Evolutionary conservation across 1,140 invertebrate genomes (phyloP), one percentile per base, ranked within the genome.

Genomic region (Drosophila sp.): DNA sequence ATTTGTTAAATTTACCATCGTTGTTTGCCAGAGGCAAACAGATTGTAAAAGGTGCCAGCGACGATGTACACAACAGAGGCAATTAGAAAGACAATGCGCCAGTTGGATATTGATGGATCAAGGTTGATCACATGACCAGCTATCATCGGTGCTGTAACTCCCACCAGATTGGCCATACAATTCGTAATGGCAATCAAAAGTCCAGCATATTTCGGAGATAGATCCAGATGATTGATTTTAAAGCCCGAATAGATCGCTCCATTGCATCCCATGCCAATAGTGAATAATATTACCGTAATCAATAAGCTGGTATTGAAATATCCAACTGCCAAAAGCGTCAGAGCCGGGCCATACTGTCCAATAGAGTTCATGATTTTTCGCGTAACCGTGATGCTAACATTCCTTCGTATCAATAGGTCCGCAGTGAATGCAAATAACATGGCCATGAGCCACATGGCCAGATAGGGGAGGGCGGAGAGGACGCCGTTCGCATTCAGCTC

Each of bases 111-210:
- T 0, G 95, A 95, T 57, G 95, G 94, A 96, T 69, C 93, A 80
- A 93, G 93, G 70, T 95, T 93, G 72, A 96, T 95, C 64, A 97
- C 94, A 80, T 95, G 93, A 14, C 96, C 96, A 38, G 96, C 96
- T 7, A 96, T 93, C 56, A 96, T 95, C 2, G 97, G 97, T 11
- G 97, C 97, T 25, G 97, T 92, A 16, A 98, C 94, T 11, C 97
- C 97, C 9, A 97, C 96, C 13, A 98, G 91, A 91, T 97, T 98
- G 16, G 97, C 97, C 46, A 96, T 93, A 80, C 96, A 97, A 93
- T 98, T 98, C 18, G 97, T 97, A 72, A 98, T 95, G 3, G 97
- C 95, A 96, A 98, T 98, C 8, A 98, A 92, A 69, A 97, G 95
- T 14, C 97, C 97, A 36, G 97, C 97, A 92, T 96, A 97, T 81